Percentiles rank a stretch among this genome's conserved stretches.
phyloP scores from a whole-genome alignment of 2,888 invertebrate species.

The Heteromurus nitidus region DNA sequence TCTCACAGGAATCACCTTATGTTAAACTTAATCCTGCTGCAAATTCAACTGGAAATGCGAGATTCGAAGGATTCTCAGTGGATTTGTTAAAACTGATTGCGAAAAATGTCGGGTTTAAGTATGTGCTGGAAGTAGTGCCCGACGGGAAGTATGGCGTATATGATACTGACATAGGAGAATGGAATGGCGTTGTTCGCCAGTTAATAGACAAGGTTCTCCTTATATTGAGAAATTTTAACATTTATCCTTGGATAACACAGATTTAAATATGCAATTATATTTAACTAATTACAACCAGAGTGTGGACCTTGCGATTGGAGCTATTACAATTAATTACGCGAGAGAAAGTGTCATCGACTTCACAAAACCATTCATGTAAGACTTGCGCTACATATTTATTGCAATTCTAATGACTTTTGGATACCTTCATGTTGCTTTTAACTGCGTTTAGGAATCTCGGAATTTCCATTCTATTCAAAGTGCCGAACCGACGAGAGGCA shows the following conservation, averaged over 20 bases:
- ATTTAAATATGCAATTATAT: background rate
- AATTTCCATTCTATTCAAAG: conserved; percentile 89
- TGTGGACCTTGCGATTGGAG: conserved; percentile 94
- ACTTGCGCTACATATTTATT: background rate
- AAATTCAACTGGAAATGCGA: conserved; percentile 89
- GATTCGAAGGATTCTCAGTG: conserved; percentile 93
- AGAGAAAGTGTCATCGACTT: conserved; percentile 91
- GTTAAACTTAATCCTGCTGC: conserved; percentile 91
- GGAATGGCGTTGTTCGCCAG: conserved; percentile 93
- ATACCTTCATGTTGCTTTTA: background rate
- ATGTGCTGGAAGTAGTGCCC: conserved; percentile 87
- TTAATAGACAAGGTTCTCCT: conserved; percentile 80
- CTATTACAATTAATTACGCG: conserved; percentile 98
- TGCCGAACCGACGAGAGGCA: conserved; percentile 82
- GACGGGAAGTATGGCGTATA: conserved; percentile 92
- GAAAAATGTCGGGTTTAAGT: conserved; percentile 90
- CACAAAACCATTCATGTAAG: conserved; percentile 94
- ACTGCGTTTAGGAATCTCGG: conserved; percentile 83
- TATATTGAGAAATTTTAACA: too few species aligned
- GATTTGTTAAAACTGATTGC: conserved; percentile 90
- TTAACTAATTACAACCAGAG: conserved; percentile 83
- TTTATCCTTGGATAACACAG: too few species aligned
- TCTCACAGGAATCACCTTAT: conserved; percentile 93
- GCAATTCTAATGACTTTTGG: background rate
- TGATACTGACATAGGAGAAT: conserved; percentile 89